Evolutionary conservation across 2,113 vertebrate species (phyloP).

Genomic region (Aplodontia rufa): DNA sequence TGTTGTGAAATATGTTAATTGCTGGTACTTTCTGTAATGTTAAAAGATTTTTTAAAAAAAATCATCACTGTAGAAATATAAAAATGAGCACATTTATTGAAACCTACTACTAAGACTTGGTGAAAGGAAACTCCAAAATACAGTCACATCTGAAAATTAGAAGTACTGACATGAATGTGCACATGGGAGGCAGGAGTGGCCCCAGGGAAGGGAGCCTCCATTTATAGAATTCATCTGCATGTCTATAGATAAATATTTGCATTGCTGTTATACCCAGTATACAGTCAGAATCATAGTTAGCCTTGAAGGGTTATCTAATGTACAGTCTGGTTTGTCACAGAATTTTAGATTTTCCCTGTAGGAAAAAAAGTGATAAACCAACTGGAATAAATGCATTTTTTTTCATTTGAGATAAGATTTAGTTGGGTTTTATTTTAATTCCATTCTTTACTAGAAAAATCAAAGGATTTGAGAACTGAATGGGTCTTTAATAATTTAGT

Average conservation of each 20-base stretch:
- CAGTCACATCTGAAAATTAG: not conserved
- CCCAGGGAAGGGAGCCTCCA: not conserved
- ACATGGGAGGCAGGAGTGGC: not conserved
- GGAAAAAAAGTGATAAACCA: not conserved
- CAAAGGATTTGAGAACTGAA: not conserved
- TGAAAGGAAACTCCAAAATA: not conserved
- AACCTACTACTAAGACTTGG: not conserved
- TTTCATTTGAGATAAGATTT: slow-evolving; percentile 22
- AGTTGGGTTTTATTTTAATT: not conserved
- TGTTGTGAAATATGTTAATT: not conserved
- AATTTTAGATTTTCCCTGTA: not conserved
- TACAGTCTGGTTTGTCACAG: not conserved
- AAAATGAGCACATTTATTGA: not conserved
- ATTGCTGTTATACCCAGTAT: not conserved
- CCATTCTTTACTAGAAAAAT: not conserved
- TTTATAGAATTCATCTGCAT: not conserved
- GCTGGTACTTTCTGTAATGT: not conserved
- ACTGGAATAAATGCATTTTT: not conserved
- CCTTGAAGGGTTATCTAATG: not conserved
- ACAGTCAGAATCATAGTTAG: not conserved
- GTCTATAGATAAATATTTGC: not conserved
- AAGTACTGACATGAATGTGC: not conserved
- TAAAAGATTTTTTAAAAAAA: not conserved
- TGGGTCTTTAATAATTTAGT: not conserved
- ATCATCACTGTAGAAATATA: not conserved